Conservation (phyloP, 2,888 invertebrate species). For the Gnatocerus cornutus region DNA sequence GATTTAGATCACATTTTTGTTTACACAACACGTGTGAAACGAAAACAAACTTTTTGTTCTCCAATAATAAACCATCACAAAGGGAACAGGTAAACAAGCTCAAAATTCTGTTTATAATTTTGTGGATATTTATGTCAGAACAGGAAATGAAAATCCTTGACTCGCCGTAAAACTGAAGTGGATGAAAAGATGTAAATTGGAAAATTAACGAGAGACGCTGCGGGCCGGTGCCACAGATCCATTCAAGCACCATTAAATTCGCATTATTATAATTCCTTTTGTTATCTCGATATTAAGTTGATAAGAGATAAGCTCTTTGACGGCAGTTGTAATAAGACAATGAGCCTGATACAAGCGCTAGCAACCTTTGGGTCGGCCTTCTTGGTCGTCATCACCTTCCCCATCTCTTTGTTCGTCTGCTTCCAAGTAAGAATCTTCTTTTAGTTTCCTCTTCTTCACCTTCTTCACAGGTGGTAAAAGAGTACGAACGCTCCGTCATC, state of each 20-base stretch:
- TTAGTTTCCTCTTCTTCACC: neutral
- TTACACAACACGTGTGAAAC: slow-evolving; percentile 31
- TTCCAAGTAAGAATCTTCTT: neutral
- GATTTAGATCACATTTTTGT: slow-evolving; percentile 38
- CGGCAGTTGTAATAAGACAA: too few species aligned
- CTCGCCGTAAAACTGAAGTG: slow-evolving; percentile 7
- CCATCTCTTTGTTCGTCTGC: neutral
- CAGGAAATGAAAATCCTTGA: slow-evolving; percentile 21
- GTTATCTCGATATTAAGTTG: too few species aligned
- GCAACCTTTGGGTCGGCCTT: too few species aligned
- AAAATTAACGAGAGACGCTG: neutral
- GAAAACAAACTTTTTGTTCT: slow-evolving; percentile 45
- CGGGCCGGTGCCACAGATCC: too few species aligned
- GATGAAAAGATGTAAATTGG: neutral
- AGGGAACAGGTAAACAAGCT: slow-evolving; percentile 17
- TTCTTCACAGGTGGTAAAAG: slow-evolving; percentile 82
- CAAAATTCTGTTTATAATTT: slow-evolving; percentile 9
- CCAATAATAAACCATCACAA: slow-evolving; percentile 43
- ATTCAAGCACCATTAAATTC: too few species aligned
- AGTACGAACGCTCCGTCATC: slow-evolving; percentile 91
- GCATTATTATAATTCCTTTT: too few species aligned
- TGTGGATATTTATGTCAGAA: neutral
- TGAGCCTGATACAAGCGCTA: too few species aligned
- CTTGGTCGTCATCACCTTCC: slow-evolving; percentile 10
- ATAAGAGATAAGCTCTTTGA: too few species aligned